A percentile compares a stretch with the other conserved stretches of the same genome.
phyloP scores from a whole-genome alignment of 2,888 invertebrate genomes.

The Hybos culiciformis region DNA sequence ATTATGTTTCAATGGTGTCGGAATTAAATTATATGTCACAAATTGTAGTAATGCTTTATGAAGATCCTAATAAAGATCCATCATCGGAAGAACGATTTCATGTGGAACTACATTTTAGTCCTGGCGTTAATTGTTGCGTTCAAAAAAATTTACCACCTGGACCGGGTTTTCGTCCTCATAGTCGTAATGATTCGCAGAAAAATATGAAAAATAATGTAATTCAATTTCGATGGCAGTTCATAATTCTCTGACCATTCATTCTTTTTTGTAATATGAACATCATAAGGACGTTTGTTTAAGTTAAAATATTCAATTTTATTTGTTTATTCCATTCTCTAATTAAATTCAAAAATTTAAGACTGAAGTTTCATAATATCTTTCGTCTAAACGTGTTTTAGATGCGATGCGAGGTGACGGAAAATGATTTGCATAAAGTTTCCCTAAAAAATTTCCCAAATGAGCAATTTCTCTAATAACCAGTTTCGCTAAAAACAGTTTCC shows the following conservation, averaged over 20 bases:
- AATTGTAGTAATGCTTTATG: slow-evolving; percentile 96
- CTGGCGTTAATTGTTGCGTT: slow-evolving; percentile 93
- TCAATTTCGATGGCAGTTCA: slow-evolving; percentile 1
- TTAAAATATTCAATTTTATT: too few relatives aligned
- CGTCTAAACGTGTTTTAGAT: too few relatives aligned
- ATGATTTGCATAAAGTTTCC: too few relatives aligned
- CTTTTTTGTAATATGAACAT: neutral
- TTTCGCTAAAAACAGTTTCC: too few relatives aligned
- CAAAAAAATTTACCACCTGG: slow-evolving; percentile 88
- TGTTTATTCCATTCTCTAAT: too few relatives aligned
- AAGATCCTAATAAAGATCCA: slow-evolving; percentile 93
- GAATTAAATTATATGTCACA: slow-evolving; percentile 99
- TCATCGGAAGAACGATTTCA: slow-evolving; percentile 89
- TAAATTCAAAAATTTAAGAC: too few relatives aligned
- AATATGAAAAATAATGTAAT: slow-evolving; percentile 23
- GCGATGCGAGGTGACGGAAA: too few relatives aligned
- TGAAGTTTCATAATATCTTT: too few relatives aligned
- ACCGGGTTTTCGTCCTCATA: slow-evolving; percentile 84
- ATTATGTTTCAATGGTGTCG: slow-evolving; percentile 93
- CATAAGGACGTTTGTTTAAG: neutral
- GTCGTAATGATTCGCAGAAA: slow-evolving; percentile 65
- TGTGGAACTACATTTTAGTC: slow-evolving; percentile 97
- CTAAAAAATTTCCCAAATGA: too few relatives aligned
- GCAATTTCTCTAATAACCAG: too few relatives aligned
- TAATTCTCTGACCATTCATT: neutral